These are phyloP conservation scores for Tribolium madens DNA, from an alignment of 1,140 invertebrate species.

Conservation along the genomic window DNA sequence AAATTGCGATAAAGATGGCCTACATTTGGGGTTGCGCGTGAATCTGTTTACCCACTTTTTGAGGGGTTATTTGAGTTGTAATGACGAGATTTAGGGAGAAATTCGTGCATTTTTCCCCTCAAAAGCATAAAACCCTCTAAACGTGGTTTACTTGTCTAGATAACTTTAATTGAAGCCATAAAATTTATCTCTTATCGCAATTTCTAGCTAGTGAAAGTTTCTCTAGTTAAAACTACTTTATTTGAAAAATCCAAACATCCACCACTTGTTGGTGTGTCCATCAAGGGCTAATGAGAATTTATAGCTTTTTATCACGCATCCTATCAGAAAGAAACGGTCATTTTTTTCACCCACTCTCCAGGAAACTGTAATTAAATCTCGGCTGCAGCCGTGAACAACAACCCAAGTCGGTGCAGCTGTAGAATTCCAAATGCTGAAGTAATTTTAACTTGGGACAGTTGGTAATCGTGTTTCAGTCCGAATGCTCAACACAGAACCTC, in stretches of 20 bases:
- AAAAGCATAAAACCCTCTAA: too few relatives aligned
- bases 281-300: constrained; percentile 4
- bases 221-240: too few relatives aligned
- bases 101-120: background rate
- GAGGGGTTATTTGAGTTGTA: background rate
- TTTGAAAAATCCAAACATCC: too few relatives aligned
- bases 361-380: constrained; percentile 8
- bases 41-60: background rate
- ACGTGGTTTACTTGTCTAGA: background rate
- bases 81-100: background rate
- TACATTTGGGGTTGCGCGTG: background rate
- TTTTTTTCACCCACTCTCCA: too few relatives aligned
- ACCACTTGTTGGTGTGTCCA: too few relatives aligned
- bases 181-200: background rate
- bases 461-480: background rate
- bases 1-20: background rate
- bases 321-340: background rate
- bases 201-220: too few relatives aligned
- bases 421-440: background rate
- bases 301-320: background rate
- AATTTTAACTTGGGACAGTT: background rate
- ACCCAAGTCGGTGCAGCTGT: background rate
- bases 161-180: background rate
- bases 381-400: background rate
- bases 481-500: too few relatives aligned